Evolutionary conservation across 2,888 invertebrate species (phyloP).

Genomic region (Eueremaeus valkanovi): DNA sequence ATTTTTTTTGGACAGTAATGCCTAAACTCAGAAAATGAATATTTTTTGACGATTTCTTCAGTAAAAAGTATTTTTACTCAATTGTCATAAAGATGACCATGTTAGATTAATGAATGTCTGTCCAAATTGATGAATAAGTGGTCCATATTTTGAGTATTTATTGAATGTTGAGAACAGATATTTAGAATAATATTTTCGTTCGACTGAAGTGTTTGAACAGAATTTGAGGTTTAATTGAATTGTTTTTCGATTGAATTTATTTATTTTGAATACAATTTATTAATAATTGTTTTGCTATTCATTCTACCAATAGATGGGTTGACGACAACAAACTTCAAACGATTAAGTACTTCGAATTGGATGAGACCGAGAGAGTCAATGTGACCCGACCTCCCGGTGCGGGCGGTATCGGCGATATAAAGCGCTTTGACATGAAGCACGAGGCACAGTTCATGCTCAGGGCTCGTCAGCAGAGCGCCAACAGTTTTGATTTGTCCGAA

Average conservation of each 20-base stretch:
- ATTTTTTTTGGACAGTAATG: too few relatives aligned
- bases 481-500: background rate
- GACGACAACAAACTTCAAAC: slow-evolving; percentile 68
- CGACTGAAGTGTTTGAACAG: too few relatives aligned
- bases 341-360: slow-evolving; percentile 84
- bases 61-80: too few relatives aligned
- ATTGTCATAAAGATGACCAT: too few relatives aligned
- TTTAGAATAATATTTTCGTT: too few relatives aligned
- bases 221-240: too few relatives aligned
- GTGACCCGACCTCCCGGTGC: slow-evolving; percentile 28
- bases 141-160: too few relatives aligned
- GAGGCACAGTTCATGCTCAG: slow-evolving; percentile 32
- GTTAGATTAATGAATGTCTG: too few relatives aligned
- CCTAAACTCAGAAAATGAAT: too few relatives aligned
- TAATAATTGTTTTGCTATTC: slow-evolving; percentile 5
- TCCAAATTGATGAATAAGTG: too few relatives aligned
- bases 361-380: slow-evolving; percentile 78
- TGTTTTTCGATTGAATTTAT: background rate
- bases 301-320: slow-evolving; percentile 57
- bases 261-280: background rate
- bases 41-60: too few relatives aligned
- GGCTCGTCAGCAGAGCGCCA: slow-evolving; percentile 11
- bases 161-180: too few relatives aligned
- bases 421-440: slow-evolving; percentile 36
- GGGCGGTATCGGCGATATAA: slow-evolving; percentile 29